Evolutionary conservation across 2,113 vertebrate genomes (phyloP), one percentile per base, ranked within the genome.

Genomic region (Crotalus helleri): DNA sequence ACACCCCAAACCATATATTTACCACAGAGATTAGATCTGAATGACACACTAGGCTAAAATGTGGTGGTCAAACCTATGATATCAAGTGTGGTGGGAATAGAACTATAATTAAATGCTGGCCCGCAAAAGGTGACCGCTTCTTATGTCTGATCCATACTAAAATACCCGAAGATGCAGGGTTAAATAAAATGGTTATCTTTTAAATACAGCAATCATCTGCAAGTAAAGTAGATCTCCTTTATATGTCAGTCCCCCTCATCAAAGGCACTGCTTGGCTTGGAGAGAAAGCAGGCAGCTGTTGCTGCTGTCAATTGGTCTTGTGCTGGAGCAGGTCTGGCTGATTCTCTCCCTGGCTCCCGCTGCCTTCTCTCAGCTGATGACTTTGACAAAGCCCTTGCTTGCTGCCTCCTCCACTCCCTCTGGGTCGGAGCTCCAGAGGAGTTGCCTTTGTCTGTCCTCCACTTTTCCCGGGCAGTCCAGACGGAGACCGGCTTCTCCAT

Each of bases 371-470:
- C 92, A 95, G 96, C 96, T 95, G 97, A 96, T 95, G 49, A 64
- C 64, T 95, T 96, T 95, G 96, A 97, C 97, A 96, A 96, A 93
- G 96, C 95, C 93, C 94, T 93, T 96, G 93, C 97, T 96, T 96
- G 95, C 97, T 96, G 94, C 95, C 91, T 93, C 91, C 93, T 94
- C 91, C 51, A 91, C 95, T 93, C 96, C 92, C 92, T 92, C 92
- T 96, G 96, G 96, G 97, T 97, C 94, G 95, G 92, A 97, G 96
- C 95, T 93, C 95, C 94, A 94, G 95, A n/a, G 17, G 95, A 0
- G 89, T 95, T 93, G 95, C 94, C 3, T 44, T 44, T 2, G 17
- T 5, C 46, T n/a, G 58, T 33, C 23, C 17, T 26, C 59, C 26
- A 17, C 74, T 26, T 4, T 3, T 33, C 39, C 13, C 7, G 12